Percentiles rank a stretch among this genome's conserved stretches.
These are phyloP conservation scores for Xerus inauris DNA, from an alignment of 2,113 vertebrate genomes.

Conservation along the genomic window DNA sequence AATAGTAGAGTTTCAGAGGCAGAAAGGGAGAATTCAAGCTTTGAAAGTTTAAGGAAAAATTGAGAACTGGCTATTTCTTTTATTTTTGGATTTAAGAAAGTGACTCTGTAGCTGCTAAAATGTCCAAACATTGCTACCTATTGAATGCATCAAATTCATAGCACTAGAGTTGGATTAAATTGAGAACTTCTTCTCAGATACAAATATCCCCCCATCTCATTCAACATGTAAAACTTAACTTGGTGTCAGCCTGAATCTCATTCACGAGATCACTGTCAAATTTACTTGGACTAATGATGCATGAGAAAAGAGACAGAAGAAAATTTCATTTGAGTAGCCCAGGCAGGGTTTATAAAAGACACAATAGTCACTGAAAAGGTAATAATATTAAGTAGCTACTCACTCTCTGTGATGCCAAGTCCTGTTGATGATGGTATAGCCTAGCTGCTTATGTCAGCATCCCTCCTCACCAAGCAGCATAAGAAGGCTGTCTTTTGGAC, in stretches of 20 bases:
- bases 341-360: neutral
- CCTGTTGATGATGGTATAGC: neutral
- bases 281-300: neutral
- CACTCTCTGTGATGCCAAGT: neutral
- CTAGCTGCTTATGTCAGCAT: too few species aligned
- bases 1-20: neutral
- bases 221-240: neutral
- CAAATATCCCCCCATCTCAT: neutral
- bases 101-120: neutral
- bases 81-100: conserved; percentile 35
- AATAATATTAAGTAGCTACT: neutral
- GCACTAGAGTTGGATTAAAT: neutral
- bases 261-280: neutral
- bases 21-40: neutral
- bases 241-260: neutral
- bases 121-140: neutral
- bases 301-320: neutral
- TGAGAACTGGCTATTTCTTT: neutral
- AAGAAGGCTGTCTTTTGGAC: neutral
- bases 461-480: neutral
- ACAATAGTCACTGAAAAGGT: neutral
- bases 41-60: neutral
- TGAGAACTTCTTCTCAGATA: neutral
- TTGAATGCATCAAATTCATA: neutral
- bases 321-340: neutral